These are phyloP conservation scores for Xenopus laevis DNA, from an alignment of 2,113 vertebrate genomes.

Conservation along the genomic window DNA sequence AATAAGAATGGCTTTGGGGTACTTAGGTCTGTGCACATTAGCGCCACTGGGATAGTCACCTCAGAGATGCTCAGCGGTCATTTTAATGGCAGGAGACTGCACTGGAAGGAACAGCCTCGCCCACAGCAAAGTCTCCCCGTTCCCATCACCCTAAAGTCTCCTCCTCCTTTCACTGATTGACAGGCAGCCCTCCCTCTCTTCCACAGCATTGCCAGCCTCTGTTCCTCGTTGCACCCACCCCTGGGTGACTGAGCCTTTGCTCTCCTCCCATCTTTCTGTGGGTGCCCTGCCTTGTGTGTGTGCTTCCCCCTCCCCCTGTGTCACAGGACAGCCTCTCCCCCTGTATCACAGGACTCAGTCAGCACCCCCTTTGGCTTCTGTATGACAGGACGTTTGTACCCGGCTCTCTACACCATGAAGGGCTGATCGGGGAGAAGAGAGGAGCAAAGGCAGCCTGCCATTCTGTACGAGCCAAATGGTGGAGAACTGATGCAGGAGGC, in stretches of 20 bases:
- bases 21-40: too few relatives aligned
- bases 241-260: neutral
- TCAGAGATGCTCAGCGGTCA: too few relatives aligned
- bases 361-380: slow-evolving; percentile 26
- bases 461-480: neutral
- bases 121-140: neutral
- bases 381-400: slow-evolving; percentile 38
- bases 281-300: neutral
- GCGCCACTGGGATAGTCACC: too few relatives aligned
- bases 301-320: slow-evolving; percentile 9
- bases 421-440: slow-evolving; percentile 4
- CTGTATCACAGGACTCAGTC: slow-evolving; percentile 10
- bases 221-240: slow-evolving; percentile 11
- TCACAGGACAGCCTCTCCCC: slow-evolving; percentile 30
- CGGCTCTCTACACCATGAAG: slow-evolving; percentile 26
- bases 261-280: slow-evolving; percentile 10
- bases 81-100: neutral
- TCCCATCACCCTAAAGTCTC: neutral
- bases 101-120: neutral
- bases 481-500: slow-evolving; percentile 5
- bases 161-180: neutral
- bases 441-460: neutral
- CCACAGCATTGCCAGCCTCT: neutral
- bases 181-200: slow-evolving; percentile 3
- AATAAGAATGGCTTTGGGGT: too few relatives aligned